Evolutionary conservation across 1,140 invertebrate species (phyloP), one percentile per base, ranked within the genome.

Genomic region (Ditylenchus dipsaci): DNA sequence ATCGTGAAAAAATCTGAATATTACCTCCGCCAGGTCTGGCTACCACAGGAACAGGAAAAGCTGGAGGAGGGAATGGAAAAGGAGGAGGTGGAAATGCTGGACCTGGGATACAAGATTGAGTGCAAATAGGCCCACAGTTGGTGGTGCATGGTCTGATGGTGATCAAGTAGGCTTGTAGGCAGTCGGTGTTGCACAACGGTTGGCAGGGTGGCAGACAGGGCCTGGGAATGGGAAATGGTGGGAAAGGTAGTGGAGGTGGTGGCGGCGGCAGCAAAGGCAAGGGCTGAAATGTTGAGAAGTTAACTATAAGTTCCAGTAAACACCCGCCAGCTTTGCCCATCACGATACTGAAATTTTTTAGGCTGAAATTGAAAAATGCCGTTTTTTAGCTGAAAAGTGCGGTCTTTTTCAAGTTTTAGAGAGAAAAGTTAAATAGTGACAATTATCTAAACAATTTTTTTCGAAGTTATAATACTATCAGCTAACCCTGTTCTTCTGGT

Each of bases 91-190:
- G 66, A 13, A 21, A 17, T 19, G 30, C 23, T 7, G 47, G 21
- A n/a, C 59, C 8, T 68, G 66, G 67, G 17, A 45, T 5, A 1
- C 27, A 61, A 21, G 59, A 5, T 53, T 19, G 49, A 8, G 59
- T 5, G 26, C 59, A 61, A 30, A 43, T 19, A 19, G 59, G 29
- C 19, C 27, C 29, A 19, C 59, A 30, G 19, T 29, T 29, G 19
- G 29, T 21, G n/a, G 27, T 19, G 29, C 29, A 43, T 21, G 59
- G 38, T 30, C 38, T 19, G 29, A 61, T 61, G 17, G 59, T 61
- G 59, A 61, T 29, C 59, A 61, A 29, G n/a, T 61, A 61, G 59
- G 59, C 59, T 19, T 30, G 29, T n/a, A 61, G 21, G 26, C 59
- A 61, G 29, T 61, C 59, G 5, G 59, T 43, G 59, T 43, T 61